Percentiles rank a stretch among this genome's conserved stretches.
Conservation (phyloP, 2,113 vertebrate species). For the Phycodurus eques region DNA sequence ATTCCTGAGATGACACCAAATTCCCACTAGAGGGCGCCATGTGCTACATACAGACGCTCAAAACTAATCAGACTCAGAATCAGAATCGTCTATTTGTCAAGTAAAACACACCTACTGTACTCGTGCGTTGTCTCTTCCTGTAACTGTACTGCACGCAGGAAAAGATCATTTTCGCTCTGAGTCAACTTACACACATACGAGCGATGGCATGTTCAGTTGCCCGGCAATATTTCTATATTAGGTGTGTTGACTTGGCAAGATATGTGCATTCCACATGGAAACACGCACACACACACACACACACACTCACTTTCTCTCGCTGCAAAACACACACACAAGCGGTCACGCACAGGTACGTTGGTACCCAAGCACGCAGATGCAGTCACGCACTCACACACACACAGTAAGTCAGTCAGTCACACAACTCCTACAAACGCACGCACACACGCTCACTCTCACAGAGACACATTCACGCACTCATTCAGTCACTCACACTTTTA, state of each 20-base stretch:
- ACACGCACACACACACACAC: background rate
- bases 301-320: background rate
- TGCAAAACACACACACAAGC: too few species aligned
- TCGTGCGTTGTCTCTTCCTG: background rate
- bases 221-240: background rate
- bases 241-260: background rate
- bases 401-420: background rate
- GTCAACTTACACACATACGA: background rate
- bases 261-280: slow-evolving; percentile 1
- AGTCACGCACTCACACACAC: background rate
- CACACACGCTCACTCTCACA: slow-evolving; percentile 4
- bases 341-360: background rate
- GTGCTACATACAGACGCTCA: background rate
- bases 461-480: background rate
- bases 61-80: too few species aligned
- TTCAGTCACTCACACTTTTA: too few species aligned
- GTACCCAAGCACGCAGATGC: background rate
- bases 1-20: background rate
- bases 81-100: too few species aligned
- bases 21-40: slow-evolving; percentile 47
- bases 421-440: background rate
- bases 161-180: background rate
- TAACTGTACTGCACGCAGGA: background rate
- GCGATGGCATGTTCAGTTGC: background rate
- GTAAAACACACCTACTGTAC: too few species aligned